phyloP scores from a whole-genome alignment of 2,888 invertebrate genomes.

The Drosophila macrospina region DNA sequence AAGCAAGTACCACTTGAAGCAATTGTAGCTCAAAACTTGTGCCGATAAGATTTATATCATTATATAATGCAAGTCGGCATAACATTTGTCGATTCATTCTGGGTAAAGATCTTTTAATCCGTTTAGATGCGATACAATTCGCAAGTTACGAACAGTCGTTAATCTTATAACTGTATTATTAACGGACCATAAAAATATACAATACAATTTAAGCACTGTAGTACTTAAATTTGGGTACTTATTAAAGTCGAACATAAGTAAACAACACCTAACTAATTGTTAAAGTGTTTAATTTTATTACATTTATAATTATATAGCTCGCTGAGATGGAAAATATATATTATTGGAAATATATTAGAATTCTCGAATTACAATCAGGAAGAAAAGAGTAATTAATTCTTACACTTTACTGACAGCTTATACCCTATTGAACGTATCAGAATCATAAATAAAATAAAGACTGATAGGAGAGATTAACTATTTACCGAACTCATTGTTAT shows the following conservation, averaged over 20 bases:
- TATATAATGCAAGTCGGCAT: constrained; percentile 6
- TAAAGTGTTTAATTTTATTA: background rate
- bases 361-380: too few relatives aligned
- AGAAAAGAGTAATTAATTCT: too few relatives aligned
- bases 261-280: background rate
- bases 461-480: constrained; percentile 34
- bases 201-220: background rate
- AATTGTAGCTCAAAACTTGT: constrained; percentile 20
- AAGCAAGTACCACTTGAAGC: constrained; percentile 24
- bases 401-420: too few relatives aligned
- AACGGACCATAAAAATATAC: background rate
- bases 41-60: constrained; percentile 38
- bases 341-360: too few relatives aligned
- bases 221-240: too few relatives aligned
- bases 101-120: background rate
- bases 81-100: background rate
- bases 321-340: constrained; percentile 18
- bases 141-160: background rate
- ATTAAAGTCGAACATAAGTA: background rate
- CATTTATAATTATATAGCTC: background rate
- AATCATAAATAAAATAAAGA: constrained; percentile 26
- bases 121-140: background rate
- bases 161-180: background rate
- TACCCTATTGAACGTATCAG: constrained; percentile 5
- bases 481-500: constrained; percentile 22